Evolutionary conservation across 2,888 invertebrate genomes (phyloP).

Genomic region (Drosophila monieri): DNA sequence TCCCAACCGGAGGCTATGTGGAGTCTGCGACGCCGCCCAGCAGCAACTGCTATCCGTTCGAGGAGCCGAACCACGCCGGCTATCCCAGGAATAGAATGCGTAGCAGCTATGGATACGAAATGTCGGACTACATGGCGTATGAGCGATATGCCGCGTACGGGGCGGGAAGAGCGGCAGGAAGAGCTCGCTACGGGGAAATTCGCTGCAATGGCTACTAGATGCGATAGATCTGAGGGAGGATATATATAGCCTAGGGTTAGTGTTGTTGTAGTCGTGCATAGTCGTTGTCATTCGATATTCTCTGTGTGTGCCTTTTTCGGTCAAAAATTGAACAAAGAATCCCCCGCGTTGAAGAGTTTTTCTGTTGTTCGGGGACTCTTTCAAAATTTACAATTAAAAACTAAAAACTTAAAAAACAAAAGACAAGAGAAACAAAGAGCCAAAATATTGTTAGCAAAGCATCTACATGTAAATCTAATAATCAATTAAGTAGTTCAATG

Average conservation of each 20-base stretch:
- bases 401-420: conserved; percentile 9
- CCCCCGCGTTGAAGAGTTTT: conserved; percentile 42
- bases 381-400: conserved; percentile 60
- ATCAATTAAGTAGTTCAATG: conserved; percentile 70
- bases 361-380: conserved; percentile 42
- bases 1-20: conserved; percentile 38
- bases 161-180: conserved; percentile 45
- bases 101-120: conserved; percentile 45
- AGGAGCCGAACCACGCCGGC: conserved; percentile 45
- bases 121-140: conserved; percentile 67
- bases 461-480: conserved; percentile 38
- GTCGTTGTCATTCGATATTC: conserved; percentile 74
- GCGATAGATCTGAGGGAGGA: conserved; percentile 14
- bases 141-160: conserved; percentile 62
- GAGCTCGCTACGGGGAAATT: conserved; percentile 69
- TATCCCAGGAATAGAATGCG: conserved; percentile 54
- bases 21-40: conserved; percentile 37
- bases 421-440: conserved; percentile 48
- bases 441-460: conserved; percentile 59
- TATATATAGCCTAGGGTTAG: conserved; percentile 28
- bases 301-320: conserved; percentile 81
- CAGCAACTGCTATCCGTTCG: conserved; percentile 54
- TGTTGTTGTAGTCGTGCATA: conserved; percentile 54
- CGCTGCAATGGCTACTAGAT: conserved; percentile 76
- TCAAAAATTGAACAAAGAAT: conserved; percentile 72